Evolutionary conservation across 2,888 invertebrate genomes (phyloP).

Genomic region (Nemotelus nigrinus): DNA sequence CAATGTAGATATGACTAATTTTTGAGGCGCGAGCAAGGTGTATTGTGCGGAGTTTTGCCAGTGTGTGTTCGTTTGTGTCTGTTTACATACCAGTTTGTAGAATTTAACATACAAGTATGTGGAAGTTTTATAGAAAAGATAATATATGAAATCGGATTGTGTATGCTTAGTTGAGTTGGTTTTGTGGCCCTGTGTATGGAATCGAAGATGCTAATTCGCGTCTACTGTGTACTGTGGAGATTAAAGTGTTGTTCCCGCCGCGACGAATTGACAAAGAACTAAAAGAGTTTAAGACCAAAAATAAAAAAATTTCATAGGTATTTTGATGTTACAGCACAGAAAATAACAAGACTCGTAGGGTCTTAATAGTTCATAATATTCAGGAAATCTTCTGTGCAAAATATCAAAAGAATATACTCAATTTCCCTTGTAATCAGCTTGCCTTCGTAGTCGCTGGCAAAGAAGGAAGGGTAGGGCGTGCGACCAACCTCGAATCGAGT

Average conservation of each 20-base stretch:
- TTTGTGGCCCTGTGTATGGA: no score
- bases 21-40: conserved; percentile 8
- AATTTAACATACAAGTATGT: no score
- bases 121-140: no score
- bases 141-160: background rate
- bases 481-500: no score
- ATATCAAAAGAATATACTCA: conserved; percentile 13
- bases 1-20: no score
- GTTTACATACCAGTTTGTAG: no score
- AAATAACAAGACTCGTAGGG: no score
- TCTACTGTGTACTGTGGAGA: conserved; percentile 1
- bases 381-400: background rate
- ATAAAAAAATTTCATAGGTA: background rate
- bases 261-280: background rate
- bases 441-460: no score
- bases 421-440: conserved; percentile 29
- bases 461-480: background rate
- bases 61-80: background rate
- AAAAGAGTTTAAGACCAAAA: background rate
- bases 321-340: no score
- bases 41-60: background rate
- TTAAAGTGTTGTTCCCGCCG: background rate
- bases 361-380: no score
- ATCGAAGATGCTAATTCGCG: background rate
- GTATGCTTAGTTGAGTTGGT: background rate